Conservation (phyloP, 2,888 invertebrate species). For the Schrankia costaestrigalis region DNA sequence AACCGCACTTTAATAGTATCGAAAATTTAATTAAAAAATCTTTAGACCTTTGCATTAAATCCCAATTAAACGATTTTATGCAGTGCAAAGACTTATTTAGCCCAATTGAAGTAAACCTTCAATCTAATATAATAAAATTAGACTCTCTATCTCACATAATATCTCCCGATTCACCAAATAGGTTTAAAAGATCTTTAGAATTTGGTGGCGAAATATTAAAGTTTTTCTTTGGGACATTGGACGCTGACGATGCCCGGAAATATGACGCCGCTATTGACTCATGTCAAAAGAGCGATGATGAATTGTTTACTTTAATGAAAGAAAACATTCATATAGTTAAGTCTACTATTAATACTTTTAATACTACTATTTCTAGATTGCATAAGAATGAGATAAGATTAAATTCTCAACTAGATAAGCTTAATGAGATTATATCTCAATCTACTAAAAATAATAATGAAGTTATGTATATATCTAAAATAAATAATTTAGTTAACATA, state of each 20-base stretch:
- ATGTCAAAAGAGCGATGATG: background rate
- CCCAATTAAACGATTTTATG: background rate
- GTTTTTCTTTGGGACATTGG: constrained; percentile 19
- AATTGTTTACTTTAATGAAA: background rate
- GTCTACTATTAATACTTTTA: background rate
- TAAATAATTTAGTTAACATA: background rate
- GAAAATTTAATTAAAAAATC: background rate
- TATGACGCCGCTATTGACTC: constrained; percentile 10
- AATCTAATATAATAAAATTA: background rate
- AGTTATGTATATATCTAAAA: background rate
- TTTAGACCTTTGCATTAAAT: background rate
- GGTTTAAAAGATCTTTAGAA: constrained; percentile 13
- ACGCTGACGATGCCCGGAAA: background rate
- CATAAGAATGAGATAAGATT: background rate
- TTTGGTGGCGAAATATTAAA: constrained; percentile 12
- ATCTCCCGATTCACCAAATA: background rate
- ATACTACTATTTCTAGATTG: background rate
- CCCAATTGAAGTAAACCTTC: constrained; percentile 11
- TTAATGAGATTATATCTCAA: background rate
- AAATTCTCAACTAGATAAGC: background rate
- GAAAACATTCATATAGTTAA: background rate
- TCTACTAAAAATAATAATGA: background rate
- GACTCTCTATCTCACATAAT: background rate
- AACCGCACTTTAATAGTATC: background rate
- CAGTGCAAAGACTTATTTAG: constrained; percentile 13